Base-by-base conservation (phyloP, 2,888 invertebrate genomes). In the Drymonia ruficornis region DNA sequence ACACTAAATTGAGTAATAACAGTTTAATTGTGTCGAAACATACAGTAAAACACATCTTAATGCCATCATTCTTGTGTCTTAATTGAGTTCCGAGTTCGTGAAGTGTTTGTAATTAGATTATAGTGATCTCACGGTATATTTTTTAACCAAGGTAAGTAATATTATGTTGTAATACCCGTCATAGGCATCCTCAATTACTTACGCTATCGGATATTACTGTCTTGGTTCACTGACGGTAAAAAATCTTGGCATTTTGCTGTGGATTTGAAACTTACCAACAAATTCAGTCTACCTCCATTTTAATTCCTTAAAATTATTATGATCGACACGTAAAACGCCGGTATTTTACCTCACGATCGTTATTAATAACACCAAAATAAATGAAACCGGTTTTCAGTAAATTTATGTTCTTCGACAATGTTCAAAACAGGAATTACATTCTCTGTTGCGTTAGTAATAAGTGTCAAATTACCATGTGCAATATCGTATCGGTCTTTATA, bases 81-180 rank as follows among this genome's bases (percentile, higher is more conserved):
- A 55, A 55, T 55, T 53, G 38, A 57, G 59, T 56, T 60, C 56
- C 56, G 67, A 62, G 57, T 31, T 18, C 11, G 57, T 53, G 49
- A 61, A 52, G 36, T 53, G 49, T 52, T 63, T 55, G 29, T 72
- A 73, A 74, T 72, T 65, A 59, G 63, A 74, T 74, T 72, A 67
- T 48, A 60, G 66, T 57, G 56, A 59, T 67, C 60, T 54, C 47
- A 50, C 56, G 47, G 48, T 29, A 50, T 29, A 49, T 56, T 56
- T 28, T 50, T 59, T 52, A 55, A 16, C 48, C 46, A 55, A 56
- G 67, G 72, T 72, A 59, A 67, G 72, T 69, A 38, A 52, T 59
- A 50, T 60, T 61, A 57, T 69, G 67, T 65, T 63, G 66, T 55
- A 63, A 56, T 53, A 57, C 49, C 55, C 16, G 16, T n/a, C 46